Conservation (phyloP, 1,140 invertebrate species). For the Orius laevigatus region DNA sequence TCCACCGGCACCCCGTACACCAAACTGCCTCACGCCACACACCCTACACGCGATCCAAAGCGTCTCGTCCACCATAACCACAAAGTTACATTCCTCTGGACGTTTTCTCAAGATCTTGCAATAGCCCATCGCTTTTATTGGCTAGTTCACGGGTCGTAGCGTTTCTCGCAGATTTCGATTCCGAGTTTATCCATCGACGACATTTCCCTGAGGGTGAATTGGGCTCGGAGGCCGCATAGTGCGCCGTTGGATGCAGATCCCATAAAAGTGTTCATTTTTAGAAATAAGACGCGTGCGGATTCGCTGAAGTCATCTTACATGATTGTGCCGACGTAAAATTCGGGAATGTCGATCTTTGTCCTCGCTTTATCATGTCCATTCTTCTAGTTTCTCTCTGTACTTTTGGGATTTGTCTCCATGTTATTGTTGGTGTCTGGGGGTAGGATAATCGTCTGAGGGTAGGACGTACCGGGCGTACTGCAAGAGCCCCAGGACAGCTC, state of each 20-base stretch:
- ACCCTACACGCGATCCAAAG: too few species aligned
- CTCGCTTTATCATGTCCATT: conserved; percentile 81
- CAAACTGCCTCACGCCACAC: too few species aligned
- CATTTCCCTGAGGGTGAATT: conserved; percentile 83
- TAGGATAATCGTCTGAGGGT: conserved; percentile 96
- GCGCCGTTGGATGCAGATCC: conserved; percentile 87
- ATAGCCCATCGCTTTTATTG: conserved; percentile 75
- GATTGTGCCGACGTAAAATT: conserved; percentile 95
- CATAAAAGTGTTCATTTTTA: conserved; percentile 78
- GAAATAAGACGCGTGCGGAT: conserved; percentile 66
- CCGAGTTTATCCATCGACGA: conserved; percentile 78
- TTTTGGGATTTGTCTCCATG: conserved; percentile 60
- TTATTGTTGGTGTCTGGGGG: conserved; percentile 67
- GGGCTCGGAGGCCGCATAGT: conserved; percentile 62
- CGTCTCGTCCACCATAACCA: conserved; percentile 93
- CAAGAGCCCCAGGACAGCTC: neutral
- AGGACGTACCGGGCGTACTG: conserved; percentile 57
- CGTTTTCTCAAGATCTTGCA: conserved; percentile 88
- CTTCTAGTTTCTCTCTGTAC: conserved; percentile 82
- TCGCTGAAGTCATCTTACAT: conserved; percentile 81
- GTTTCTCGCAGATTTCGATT: conserved; percentile 71
- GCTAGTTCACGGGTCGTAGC: conserved; percentile 92
- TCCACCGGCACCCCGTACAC: too few species aligned
- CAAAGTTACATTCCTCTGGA: conserved; percentile 70
- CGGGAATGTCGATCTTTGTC: conserved; percentile 71